Evolutionary conservation across 2,797 vertebrate genomes (phyloP), one percentile per base, ranked within the genome.

Genomic region (Poeciliopsis infans): DNA sequence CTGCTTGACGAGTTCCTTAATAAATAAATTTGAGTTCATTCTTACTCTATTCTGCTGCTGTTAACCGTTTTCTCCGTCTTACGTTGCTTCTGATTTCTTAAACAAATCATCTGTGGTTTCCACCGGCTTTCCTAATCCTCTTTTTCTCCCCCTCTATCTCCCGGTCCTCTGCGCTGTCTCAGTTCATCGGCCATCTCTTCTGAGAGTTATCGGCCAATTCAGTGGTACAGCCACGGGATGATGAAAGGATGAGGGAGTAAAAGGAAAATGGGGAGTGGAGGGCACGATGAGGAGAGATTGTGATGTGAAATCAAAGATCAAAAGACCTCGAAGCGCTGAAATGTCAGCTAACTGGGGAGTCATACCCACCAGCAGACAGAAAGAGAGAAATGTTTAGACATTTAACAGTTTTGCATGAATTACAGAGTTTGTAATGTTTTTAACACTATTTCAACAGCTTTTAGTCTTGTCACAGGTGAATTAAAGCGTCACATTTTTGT

Each of bases 171-270:
- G 4, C 86, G 79, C 75, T 85, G 84, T 83, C 75, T 87, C 91
- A 90, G 85, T 91, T 92, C 91, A 89, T 91, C 87, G 88, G 75
- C 86, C 86, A 92, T 93, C 92, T 87, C 91, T 88, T 92, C 78
- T 90, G 91, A 90, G 87, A 85, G 80, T 85, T 82, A 79, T 55
- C 73, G 74, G 83, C 86, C 86, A 49, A 86, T 88, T 83, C 75
- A 82, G 87, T 47, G 72, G 77, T 81, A 80, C 23, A 86, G 85
- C 77, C 81, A 84, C 3, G 23, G 53, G 28, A 90, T 89, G 92
- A 94, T 93, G 91, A 94, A 94, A 94, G 89, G 83, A 86, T 76
- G 84, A 83, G 53, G 64, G 79, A 66, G 89, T 85, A 36, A 75
- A 72, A 84, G 43, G 36, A 69, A 84, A 70, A 70, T 46, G 84